A percentile compares a stretch with the other conserved stretches of the same genome.
Conservation (phyloP, 2,113 vertebrate genomes). For the Xyrauchen texanus region DNA sequence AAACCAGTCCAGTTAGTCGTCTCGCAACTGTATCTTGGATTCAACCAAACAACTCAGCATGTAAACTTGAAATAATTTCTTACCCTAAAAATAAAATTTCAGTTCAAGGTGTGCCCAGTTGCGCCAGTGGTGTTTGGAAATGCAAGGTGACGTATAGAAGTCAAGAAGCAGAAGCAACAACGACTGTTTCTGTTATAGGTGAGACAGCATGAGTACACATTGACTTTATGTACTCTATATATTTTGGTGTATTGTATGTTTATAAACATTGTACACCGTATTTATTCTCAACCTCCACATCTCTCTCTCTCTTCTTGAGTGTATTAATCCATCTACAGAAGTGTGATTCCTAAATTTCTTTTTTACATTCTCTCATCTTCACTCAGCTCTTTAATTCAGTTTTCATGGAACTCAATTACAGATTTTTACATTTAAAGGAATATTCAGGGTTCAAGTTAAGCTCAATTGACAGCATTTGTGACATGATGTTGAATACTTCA, state of each 20-base stretch:
- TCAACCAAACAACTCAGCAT: neutral
- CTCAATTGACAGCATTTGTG: too few relatives aligned
- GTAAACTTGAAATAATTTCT: accelerated
- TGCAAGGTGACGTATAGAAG: constrained; percentile 33
- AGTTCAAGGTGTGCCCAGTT: accelerated
- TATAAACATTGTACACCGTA: too few relatives aligned
- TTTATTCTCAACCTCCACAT: too few relatives aligned
- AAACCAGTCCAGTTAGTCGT: accelerated
- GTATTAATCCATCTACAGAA: too few relatives aligned
- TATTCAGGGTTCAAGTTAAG: too few relatives aligned
- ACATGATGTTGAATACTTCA: too few relatives aligned
- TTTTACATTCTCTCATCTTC: too few relatives aligned
- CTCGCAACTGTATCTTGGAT: neutral
- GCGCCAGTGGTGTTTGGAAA: constrained; percentile 63
- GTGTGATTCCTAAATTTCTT: too few relatives aligned
- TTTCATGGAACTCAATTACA: too few relatives aligned
- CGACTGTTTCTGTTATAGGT: constrained; percentile 64
- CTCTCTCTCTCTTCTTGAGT: too few relatives aligned
- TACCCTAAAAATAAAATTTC: accelerated
- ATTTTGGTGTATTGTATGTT: neutral
- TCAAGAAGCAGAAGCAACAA: accelerated
- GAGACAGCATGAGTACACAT: constrained; percentile 31
- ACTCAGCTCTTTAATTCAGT: too few relatives aligned
- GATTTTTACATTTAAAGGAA: too few relatives aligned
- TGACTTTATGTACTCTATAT: neutral